Conservation (phyloP, 1,140 invertebrate genomes). For the Harlomillsia oculata region DNA sequence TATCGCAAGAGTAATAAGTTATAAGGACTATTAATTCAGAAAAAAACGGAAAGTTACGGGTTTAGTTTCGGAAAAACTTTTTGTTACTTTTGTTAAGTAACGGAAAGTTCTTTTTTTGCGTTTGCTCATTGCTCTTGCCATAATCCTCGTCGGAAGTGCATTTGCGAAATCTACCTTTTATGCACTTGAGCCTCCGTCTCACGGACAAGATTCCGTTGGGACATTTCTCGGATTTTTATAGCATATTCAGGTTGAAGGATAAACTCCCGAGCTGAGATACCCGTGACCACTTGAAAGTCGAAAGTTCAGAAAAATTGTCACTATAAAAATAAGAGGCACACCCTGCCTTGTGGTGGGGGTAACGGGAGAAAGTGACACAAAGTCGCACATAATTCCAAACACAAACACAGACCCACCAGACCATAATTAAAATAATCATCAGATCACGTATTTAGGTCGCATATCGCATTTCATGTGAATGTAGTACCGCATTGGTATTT, state of each 20-base stretch:
- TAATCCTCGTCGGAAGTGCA: conserved; percentile 89
- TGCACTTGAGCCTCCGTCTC: conserved; percentile 64
- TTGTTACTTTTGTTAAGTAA: too few relatives aligned
- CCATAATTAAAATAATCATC: too few relatives aligned
- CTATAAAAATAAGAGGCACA: too few relatives aligned
- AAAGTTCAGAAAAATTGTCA: too few relatives aligned
- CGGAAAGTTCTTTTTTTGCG: conserved; percentile 81
- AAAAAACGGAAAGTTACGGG: neutral
- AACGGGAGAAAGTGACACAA: too few relatives aligned
- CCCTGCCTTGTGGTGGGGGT: too few relatives aligned
- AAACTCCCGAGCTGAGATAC: conserved; percentile 15
- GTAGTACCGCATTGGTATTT: too few relatives aligned
- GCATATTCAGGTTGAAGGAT: conserved; percentile 37
- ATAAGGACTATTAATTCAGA: neutral
- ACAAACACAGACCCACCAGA: too few relatives aligned
- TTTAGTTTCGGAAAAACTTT: neutral
- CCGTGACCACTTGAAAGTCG: too few relatives aligned
- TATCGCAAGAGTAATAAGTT: conserved; percentile 4
- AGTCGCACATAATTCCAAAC: too few relatives aligned
- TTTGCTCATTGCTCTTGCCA: conserved; percentile 92
- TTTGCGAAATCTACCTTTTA: conserved; percentile 78
- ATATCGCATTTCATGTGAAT: too few relatives aligned
- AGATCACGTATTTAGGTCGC: too few relatives aligned
- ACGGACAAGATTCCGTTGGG: conserved; percentile 53
- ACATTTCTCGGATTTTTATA: conserved; percentile 82